Percentiles rank a stretch among this genome's conserved stretches.
These are phyloP conservation scores for Stigmatopora nigra DNA, from an alignment of 2,113 vertebrate genomes.

Conservation along the genomic window DNA sequence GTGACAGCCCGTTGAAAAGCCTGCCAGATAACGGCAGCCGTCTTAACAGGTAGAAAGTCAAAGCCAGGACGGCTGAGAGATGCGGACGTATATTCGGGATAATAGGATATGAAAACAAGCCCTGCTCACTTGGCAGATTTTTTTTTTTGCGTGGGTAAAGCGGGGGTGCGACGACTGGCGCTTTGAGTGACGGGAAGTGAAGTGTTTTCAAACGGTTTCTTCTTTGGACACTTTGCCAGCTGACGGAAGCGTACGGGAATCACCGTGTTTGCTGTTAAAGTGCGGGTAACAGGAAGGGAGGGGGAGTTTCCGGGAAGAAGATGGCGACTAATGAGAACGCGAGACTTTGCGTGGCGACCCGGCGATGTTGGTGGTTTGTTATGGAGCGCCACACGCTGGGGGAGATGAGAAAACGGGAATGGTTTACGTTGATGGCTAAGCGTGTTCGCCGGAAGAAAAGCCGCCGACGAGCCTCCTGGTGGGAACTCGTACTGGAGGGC, in stretches of 20 bases:
- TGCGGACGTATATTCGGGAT: slow-evolving; percentile 43
- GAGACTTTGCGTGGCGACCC: slow-evolving; percentile 7
- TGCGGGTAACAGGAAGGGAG: slow-evolving; percentile 42
- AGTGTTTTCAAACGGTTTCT: slow-evolving; percentile 57
- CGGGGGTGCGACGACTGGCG: slow-evolving; percentile 20
- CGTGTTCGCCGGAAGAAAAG: slow-evolving; percentile 39
- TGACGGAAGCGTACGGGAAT: slow-evolving; percentile 39
- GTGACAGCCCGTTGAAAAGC: slow-evolving; percentile 63
- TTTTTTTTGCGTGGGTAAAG: slow-evolving; percentile 25
- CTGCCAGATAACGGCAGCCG: slow-evolving; percentile 56
- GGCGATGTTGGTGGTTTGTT: slow-evolving; percentile 30
- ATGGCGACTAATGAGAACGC: slow-evolving; percentile 38
- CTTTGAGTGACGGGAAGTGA: slow-evolving; percentile 38
- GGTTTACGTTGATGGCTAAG: slow-evolving; percentile 42
- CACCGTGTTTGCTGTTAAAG: slow-evolving; percentile 52
- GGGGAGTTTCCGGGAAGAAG: slow-evolving; percentile 26
- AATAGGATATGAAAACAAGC: slow-evolving; percentile 52
- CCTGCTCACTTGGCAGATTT: no score
- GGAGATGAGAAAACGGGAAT: slow-evolving; percentile 43
- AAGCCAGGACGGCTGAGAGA: slow-evolving; percentile 22
- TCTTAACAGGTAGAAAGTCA: slow-evolving; percentile 51
- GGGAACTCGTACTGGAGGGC: background rate
- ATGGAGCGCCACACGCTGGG: slow-evolving; percentile 20
- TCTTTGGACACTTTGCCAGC: slow-evolving; percentile 51
- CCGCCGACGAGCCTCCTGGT: slow-evolving; percentile 25